Percentiles rank a stretch among this genome's conserved stretches.
Conservation (phyloP, 2,113 vertebrate genomes). For the Xiphorhynchus elegans region DNA sequence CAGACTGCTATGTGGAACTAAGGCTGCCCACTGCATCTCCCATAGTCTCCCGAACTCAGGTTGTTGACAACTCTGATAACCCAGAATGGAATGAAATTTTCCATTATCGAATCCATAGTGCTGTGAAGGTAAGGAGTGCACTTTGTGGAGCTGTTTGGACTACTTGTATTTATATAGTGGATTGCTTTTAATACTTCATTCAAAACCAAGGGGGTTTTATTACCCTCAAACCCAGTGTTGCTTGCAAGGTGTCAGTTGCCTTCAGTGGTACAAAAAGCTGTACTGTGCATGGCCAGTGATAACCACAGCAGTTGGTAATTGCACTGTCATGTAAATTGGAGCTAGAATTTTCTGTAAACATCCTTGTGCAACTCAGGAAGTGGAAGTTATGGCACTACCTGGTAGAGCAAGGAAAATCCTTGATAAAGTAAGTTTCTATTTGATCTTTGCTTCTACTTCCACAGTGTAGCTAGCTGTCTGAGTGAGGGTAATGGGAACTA, state of each 20-base stretch:
- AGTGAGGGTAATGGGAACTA: not conserved
- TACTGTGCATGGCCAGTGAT: not conserved
- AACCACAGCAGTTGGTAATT: not conserved
- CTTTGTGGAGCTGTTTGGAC: not conserved
- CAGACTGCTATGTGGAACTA: conserved; percentile 79
- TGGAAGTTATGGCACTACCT: not conserved
- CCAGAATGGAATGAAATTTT: conserved; percentile 84
- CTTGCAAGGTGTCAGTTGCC: not conserved
- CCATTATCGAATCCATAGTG: conserved; percentile 69
- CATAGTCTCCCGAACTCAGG: conserved; percentile 51
- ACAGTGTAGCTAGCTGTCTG: not conserved
- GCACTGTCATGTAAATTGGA: not conserved
- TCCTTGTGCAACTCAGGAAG: not conserved
- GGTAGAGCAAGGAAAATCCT: not conserved
- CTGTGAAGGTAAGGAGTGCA: conserved; percentile 72
- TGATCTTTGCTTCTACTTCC: not conserved
- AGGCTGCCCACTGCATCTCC: conserved; percentile 76
- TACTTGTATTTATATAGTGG: not conserved
- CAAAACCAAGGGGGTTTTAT: not conserved
- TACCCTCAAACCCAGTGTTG: not conserved
- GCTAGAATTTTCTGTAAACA: not conserved
- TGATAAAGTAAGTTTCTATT: not conserved
- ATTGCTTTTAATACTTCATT: not conserved
- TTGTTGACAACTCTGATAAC: conserved; percentile 74
- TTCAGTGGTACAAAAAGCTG: not conserved